Evolutionary conservation across 2,113 vertebrate genomes (phyloP).

Genomic region (Mesembrinibis cayennensis): DNA sequence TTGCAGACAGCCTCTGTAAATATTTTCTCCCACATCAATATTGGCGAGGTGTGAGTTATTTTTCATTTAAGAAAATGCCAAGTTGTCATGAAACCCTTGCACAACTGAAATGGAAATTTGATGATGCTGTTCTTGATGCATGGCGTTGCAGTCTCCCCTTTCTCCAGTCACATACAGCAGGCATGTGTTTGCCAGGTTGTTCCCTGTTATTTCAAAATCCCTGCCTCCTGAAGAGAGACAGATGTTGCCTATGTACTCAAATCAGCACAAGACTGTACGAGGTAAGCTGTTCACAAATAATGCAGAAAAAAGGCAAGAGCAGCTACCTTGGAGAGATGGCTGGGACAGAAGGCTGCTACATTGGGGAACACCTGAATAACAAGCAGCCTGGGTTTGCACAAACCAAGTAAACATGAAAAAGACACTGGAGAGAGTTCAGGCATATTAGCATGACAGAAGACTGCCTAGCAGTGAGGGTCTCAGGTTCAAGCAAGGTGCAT

Average conservation of each 20-base stretch:
- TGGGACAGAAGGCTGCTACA: neutral
- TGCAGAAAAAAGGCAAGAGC: neutral
- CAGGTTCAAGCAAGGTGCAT: neutral
- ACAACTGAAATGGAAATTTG: neutral
- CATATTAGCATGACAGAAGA: neutral
- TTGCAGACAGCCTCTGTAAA: neutral
- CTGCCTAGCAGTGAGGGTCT: neutral
- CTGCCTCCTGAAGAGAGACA: neutral
- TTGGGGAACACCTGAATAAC: neutral
- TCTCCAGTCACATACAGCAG: neutral
- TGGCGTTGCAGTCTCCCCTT: rapidly evolving
- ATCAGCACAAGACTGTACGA: neutral
- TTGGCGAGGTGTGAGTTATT: neutral
- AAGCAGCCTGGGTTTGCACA: neutral
- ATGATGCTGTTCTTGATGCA: neutral
- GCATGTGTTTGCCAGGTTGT: neutral
- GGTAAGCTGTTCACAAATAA: neutral
- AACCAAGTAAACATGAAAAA: neutral
- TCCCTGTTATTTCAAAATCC: neutral
- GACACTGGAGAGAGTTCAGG: neutral
- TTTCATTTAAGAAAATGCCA: neutral
- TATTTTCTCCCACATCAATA: neutral
- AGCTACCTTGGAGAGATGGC: neutral
- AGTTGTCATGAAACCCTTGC: neutral
- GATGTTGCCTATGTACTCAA: neutral